Evolutionary conservation across 2,113 vertebrate species (phyloP).

Genomic region (Sterrhoptilus dennistouni): DNA sequence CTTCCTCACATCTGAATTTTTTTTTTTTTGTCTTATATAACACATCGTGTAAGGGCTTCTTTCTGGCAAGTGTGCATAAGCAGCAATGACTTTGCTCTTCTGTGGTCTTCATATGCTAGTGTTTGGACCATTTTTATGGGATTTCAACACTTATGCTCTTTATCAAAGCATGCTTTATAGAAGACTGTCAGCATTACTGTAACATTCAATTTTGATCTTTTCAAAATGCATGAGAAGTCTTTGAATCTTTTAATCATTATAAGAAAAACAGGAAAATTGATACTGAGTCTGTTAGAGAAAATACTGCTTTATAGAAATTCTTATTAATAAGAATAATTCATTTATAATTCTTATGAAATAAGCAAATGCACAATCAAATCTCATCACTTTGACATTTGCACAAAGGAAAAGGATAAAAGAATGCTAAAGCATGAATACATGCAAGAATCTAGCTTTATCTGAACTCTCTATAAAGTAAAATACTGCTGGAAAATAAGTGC

Average conservation of each 20-base stretch:
- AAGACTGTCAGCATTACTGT: not conserved
- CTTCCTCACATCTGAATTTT: not conserved
- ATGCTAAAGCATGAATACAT: not conserved
- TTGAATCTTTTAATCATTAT: not conserved
- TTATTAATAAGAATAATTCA: not conserved
- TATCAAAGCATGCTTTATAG: not conserved
- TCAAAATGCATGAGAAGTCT: not conserved
- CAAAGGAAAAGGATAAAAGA: constrained; percentile 29
- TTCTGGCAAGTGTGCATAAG: not conserved
- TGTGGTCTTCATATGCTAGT: not conserved
- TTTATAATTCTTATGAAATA: not conserved
- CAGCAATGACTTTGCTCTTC: not conserved
- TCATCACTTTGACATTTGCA: constrained; percentile 19
- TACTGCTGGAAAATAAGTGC: not conserved
- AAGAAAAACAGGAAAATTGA: not conserved
- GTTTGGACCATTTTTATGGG: not conserved
- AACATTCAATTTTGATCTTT: not conserved
- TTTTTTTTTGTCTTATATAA: not conserved
- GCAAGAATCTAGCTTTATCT: not conserved
- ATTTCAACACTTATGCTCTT: not conserved
- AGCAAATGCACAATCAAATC: not conserved
- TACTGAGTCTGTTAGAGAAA: not conserved
- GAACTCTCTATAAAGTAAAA: not conserved
- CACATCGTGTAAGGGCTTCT: not conserved
- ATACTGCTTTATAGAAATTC: not conserved